phyloP scores from a whole-genome alignment of 1,140 invertebrate genomes.

The Drosophila pandora region DNA sequence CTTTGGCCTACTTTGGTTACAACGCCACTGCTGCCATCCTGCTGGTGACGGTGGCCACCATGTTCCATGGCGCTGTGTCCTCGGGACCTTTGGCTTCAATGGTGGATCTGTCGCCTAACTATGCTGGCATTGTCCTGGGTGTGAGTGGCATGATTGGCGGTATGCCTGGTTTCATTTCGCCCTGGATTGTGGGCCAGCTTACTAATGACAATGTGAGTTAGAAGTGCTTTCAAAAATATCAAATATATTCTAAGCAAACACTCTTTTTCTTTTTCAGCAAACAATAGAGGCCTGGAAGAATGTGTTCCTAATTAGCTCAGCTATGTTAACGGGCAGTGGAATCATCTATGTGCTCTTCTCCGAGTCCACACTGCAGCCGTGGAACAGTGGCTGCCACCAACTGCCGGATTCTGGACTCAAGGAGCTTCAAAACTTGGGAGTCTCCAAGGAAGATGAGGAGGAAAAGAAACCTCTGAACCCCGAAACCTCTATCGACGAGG shows the following conservation, averaged over 20 bases:
- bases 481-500: background rate
- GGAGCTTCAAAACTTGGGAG: conserved; percentile 49
- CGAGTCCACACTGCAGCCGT: conserved; percentile 86
- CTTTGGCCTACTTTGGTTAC: conserved; percentile 87
- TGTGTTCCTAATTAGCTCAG: conserved; percentile 86
- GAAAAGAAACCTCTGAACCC: conserved; percentile 52
- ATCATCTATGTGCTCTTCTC: conserved; percentile 86
- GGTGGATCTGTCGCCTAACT: conserved; percentile 89
- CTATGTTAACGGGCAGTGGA: conserved; percentile 85
- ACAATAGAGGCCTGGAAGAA: conserved; percentile 88
- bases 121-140: conserved; percentile 87
- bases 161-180: conserved; percentile 86
- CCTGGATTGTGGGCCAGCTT: conserved; percentile 86
- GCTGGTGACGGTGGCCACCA: conserved; percentile 87
- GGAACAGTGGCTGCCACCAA: conserved; percentile 84
- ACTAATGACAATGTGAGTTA: conserved; percentile 86
- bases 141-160: conserved; percentile 85
- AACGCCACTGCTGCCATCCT: conserved; percentile 86
- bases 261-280: conserved; percentile 85
- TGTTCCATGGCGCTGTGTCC: conserved; percentile 87
- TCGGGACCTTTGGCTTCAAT: conserved; percentile 87
- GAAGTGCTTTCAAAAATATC: background rate
- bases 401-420: conserved; percentile 53
- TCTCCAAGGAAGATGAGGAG: conserved; percentile 22
- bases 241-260: background rate